phyloP scores from a whole-genome alignment of 1,140 invertebrate species.

The Spodoptera frugiperda region DNA sequence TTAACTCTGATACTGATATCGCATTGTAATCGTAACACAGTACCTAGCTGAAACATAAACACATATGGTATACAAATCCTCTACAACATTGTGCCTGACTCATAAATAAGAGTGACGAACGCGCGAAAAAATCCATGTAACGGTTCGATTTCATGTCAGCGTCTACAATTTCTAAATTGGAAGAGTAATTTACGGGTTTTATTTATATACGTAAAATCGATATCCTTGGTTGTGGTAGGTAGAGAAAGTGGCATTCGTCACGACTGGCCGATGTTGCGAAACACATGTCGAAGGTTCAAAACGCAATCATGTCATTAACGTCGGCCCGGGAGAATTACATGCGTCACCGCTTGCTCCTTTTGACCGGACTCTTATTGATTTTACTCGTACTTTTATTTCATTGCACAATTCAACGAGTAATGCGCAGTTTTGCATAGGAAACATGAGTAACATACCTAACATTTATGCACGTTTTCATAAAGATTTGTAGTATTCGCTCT shows the following conservation, averaged over 20 bases:
- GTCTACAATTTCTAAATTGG: conserved; percentile 3
- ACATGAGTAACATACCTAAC: conserved; percentile 15
- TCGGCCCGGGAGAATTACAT: conserved; percentile 47
- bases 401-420: conserved; percentile 31
- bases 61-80: conserved; percentile 26
- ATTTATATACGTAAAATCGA: conserved; percentile 19
- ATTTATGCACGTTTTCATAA: conserved; percentile 11
- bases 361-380: conserved; percentile 43
- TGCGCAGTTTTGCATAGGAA: conserved; percentile 37
- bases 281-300: conserved; percentile 50
- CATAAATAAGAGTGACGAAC: conserved; percentile 28
- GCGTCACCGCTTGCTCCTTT: conserved; percentile 43
- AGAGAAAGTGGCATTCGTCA: conserved; percentile 50
- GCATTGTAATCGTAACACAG: conserved; percentile 1
- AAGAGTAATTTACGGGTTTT: background rate
- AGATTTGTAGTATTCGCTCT: conserved; percentile 9
- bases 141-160: conserved; percentile 13
- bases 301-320: conserved; percentile 53
- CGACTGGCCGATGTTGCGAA: conserved; percentile 39
- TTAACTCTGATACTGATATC: conserved; percentile 10
- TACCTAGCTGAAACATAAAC: conserved; percentile 14
- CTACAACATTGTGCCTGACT: conserved; percentile 21
- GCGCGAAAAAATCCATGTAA: conserved; percentile 37
- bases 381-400: conserved; percentile 43
- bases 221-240: conserved; percentile 15